A percentile compares a stretch with the other conserved stretches of the same genome.
These are phyloP conservation scores for Copsychus sechellarum DNA, from an alignment of 2,113 vertebrate genomes.

Conservation along the genomic window DNA sequence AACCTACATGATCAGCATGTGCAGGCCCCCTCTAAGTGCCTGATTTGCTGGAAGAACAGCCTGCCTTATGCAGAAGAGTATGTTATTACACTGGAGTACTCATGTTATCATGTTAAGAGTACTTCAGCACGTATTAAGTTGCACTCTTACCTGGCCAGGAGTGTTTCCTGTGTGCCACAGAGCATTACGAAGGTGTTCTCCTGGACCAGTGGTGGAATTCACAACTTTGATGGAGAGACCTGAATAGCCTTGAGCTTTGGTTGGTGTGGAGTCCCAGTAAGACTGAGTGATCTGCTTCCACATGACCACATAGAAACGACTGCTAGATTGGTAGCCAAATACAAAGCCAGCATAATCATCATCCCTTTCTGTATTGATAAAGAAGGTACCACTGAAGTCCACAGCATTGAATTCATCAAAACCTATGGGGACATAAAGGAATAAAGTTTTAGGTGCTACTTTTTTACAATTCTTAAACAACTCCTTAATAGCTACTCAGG, in stretches of 20 bases:
- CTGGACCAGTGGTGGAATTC: conserved; percentile 97
- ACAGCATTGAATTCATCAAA: conserved; percentile 96
- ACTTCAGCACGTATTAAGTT: background rate
- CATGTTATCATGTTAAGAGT: background rate
- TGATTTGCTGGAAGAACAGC: background rate
- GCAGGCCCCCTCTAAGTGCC: background rate
- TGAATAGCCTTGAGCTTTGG: conserved; percentile 94
- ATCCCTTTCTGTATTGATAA: conserved; percentile 96
- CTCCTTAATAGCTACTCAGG: background rate
- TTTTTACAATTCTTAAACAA: background rate
- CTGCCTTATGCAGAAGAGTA: background rate
- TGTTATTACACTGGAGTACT: background rate
- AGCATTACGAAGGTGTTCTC: conserved; percentile 95
- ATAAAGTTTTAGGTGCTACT: background rate
- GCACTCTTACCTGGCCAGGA: conserved; percentile 84
- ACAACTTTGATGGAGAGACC: conserved; percentile 97
- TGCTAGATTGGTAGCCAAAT: conserved; percentile 97
- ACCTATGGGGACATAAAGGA: conserved; percentile 72
- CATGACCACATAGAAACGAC: conserved; percentile 98
- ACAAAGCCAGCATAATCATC: conserved; percentile 98
- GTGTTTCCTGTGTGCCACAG: conserved; percentile 99
- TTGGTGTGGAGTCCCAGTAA: conserved; percentile 93
- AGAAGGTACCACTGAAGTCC: conserved; percentile 98
- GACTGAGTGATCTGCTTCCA: conserved; percentile 99
- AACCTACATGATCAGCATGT: background rate